phyloP scores from a whole-genome alignment of 2,113 vertebrate genomes.

The Pelvicachromis taeniatus region DNA sequence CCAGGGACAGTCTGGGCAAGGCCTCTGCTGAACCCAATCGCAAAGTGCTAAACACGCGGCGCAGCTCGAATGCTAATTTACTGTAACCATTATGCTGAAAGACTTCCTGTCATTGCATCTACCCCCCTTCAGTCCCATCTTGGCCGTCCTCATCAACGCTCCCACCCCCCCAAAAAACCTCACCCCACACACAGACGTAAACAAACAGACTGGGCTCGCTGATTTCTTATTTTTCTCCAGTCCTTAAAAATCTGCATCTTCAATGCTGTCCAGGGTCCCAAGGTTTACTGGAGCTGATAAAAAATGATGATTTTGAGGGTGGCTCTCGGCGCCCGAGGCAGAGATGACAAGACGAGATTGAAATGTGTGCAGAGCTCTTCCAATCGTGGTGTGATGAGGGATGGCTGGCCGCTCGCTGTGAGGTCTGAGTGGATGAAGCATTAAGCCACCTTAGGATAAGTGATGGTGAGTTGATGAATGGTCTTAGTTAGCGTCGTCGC shows the following conservation, averaged over 20 bases:
- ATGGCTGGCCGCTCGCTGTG: constrained; percentile 53
- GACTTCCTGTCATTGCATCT: constrained; percentile 55
- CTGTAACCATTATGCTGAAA: constrained; percentile 64
- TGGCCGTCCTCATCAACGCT: not conserved
- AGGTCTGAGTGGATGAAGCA: constrained; percentile 64
- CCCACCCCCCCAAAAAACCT: not conserved
- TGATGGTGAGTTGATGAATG: constrained; percentile 63
- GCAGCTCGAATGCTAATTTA: constrained; percentile 75
- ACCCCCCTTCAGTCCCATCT: not conserved
- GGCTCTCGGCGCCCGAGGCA: constrained; percentile 36
- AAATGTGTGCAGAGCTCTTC: constrained; percentile 55
- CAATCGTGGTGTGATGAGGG: constrained; percentile 49
- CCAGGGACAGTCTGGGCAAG: constrained; percentile 72
- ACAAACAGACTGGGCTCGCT: not conserved
- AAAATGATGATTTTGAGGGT: constrained; percentile 65
- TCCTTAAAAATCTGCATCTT: constrained; percentile 63
- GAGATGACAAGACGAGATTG: constrained; percentile 65
- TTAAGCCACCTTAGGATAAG: constrained; percentile 66
- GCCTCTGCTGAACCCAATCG: constrained; percentile 76
- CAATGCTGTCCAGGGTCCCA: constrained; percentile 37
- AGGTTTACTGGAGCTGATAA: constrained; percentile 67
- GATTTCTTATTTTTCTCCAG: constrained; percentile 38
- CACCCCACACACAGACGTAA: not conserved
- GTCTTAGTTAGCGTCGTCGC: constrained; percentile 54
- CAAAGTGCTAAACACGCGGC: constrained; percentile 69